phyloP scores from a whole-genome alignment of 2,888 invertebrate genomes.

The Merodon equestris region DNA sequence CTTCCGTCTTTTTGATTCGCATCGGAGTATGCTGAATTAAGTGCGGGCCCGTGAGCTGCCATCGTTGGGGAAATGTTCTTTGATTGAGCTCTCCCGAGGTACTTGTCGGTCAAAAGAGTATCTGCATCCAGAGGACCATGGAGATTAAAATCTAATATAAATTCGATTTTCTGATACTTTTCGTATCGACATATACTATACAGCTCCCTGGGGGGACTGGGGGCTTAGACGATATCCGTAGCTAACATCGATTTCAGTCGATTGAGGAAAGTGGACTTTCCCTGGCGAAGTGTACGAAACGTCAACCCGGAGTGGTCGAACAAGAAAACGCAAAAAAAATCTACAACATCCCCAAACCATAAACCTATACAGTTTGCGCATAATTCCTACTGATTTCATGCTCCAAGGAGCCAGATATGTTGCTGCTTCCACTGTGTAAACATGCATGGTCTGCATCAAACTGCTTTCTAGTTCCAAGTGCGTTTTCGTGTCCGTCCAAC shows the following conservation, averaged over 20 bases:
- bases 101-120: no score
- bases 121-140: no score
- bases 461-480: slow-evolving; percentile 1
- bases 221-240: no score
- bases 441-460: no score
- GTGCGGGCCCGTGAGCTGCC: no score
- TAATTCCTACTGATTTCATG: slow-evolving; percentile 57
- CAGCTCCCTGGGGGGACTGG: no score
- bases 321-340: not conserved
- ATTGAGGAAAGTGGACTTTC: not conserved
- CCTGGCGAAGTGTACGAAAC: slow-evolving; percentile 26
- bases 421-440: not conserved
- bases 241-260: slow-evolving; percentile 1
- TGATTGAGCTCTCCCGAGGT: no score
- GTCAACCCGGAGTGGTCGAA: not conserved
- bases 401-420: slow-evolving; percentile 39
- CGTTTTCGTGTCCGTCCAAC: no score
- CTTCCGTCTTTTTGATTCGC: not conserved
- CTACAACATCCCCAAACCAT: slow-evolving; percentile 37
- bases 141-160: no score
- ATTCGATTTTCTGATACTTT: not conserved
- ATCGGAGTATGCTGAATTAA: not conserved
- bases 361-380: slow-evolving; percentile 61
- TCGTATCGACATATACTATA: not conserved
- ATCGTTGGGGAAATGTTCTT: no score